Evolutionary conservation across 2,113 vertebrate species (phyloP), one percentile per base, ranked within the genome.

Genomic region (Cariama cristata): DNA sequence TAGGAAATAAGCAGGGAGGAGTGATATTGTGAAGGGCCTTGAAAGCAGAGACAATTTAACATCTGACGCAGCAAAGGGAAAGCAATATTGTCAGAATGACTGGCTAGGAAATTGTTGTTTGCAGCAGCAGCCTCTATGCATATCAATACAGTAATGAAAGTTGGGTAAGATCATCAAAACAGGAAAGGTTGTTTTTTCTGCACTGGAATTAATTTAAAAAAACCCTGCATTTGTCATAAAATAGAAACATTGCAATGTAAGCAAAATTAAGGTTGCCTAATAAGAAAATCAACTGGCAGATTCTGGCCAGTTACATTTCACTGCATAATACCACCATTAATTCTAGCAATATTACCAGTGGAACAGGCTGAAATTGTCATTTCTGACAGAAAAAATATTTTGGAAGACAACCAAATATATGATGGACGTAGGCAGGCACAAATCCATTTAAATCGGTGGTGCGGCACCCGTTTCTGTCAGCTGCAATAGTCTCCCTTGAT

Each of bases 371-470:
- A 88, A 93, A 87, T 60, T 64, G 76, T 66, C 10, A 52, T 90
- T 96, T 91, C 19, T 10, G 17, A 79, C 7, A 94, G 40, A 90
- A 93, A 86, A 79, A 90, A 63, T 80, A 42, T 73, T 96, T 73
- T 95, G 91, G 86, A 95, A 94, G 79, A 82, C 63, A 90, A 79
- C 52, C 92, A 96, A 93, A 86, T 17, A 45, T 76, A 66, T 96
- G 93, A 97, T 89, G 73, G 93, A 96, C 87, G 88, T 69, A 94
- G 74, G 62, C 83, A 95, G 49, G 76, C 95, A 89, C n/a, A 92
- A 95, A 97, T 91, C 92, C 86, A 81, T 66, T 92, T 79, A 79
- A 94, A 91, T 93, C 92, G 91, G 67, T 72, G 38, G 44, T 79
- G 92, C 81, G 69, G 81, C 79, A 95, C 53, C 79, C 12, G 1